Conservation (phyloP, 2,888 invertebrate genomes). For the Cryptophagus acutangulus region DNA sequence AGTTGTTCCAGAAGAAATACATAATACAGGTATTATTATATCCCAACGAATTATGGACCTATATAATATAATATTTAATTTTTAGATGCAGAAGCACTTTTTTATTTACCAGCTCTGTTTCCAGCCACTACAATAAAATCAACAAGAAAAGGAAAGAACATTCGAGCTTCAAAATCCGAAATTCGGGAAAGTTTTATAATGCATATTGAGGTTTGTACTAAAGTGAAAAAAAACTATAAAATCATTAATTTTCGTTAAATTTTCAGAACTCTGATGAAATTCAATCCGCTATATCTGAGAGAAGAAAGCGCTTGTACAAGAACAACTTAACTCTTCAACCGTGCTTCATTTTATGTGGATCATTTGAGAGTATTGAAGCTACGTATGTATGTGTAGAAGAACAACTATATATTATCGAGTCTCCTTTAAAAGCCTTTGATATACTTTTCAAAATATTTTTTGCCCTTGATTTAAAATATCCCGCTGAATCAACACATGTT, state of each 20-base stretch:
- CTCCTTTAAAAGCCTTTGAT: neutral
- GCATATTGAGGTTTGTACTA: neutral
- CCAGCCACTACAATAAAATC: neutral
- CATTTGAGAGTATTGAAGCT: neutral
- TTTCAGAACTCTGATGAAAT: neutral
- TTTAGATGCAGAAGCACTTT: too few species aligned
- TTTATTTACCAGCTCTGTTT: neutral
- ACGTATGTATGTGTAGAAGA: neutral
- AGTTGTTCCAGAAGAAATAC: too few species aligned
- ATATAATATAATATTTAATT: too few species aligned
- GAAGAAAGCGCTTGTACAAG: neutral
- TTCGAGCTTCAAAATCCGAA: neutral
- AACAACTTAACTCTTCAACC: neutral
- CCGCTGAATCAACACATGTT: neutral
- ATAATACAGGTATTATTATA: too few species aligned
- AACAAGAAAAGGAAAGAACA: neutral
- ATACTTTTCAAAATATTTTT: neutral
- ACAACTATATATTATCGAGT: neutral
- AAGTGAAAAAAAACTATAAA: neutral
- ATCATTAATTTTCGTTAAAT: neutral
- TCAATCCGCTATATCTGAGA: neutral
- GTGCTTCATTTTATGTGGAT: neutral
- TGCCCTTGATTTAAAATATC: neutral
- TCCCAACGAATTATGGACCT: too few species aligned
- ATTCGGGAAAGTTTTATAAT: conserved; percentile 1